These are phyloP conservation scores for Aleiodes testaceus DNA, from an alignment of 2,888 invertebrate genomes.

Conservation along the genomic window DNA sequence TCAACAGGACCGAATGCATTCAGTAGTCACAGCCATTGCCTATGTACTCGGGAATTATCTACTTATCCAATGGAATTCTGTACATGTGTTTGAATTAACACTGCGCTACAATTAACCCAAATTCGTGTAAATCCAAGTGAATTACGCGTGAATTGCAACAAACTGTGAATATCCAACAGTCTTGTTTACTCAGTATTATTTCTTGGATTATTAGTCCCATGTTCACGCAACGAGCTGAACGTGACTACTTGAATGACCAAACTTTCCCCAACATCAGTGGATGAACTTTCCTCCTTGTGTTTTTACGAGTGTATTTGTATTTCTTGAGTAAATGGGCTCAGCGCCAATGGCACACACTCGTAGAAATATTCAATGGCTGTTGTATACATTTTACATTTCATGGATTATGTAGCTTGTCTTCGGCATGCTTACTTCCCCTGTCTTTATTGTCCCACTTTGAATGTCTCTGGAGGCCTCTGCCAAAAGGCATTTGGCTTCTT, in stretches of 20 bases:
- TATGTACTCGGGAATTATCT: constrained; percentile 18
- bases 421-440: background rate
- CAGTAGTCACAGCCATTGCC: constrained; percentile 26
- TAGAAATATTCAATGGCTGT: background rate
- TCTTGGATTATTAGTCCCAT: background rate
- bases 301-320: background rate
- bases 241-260: constrained; percentile 4
- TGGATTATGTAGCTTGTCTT: constrained; percentile 23
- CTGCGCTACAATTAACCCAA: background rate
- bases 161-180: background rate
- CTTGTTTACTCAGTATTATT: background rate
- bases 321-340: constrained; percentile 2
- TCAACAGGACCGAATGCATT: constrained; percentile 17
- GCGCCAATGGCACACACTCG: constrained; percentile 2
- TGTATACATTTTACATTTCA: constrained; percentile 12
- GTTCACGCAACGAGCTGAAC: background rate
- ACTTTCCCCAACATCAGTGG: background rate
- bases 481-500: constrained; percentile 26
- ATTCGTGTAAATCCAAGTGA: constrained; percentile 2
- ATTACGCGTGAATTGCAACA: background rate
- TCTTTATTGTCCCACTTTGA: constrained; percentile 11
- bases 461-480: background rate
- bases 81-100: constrained; percentile 5
- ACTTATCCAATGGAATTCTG: constrained; percentile 8
- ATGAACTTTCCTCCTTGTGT: background rate